Conservation (phyloP, 2,113 vertebrate species). For the Archilochus colubris region DNA sequence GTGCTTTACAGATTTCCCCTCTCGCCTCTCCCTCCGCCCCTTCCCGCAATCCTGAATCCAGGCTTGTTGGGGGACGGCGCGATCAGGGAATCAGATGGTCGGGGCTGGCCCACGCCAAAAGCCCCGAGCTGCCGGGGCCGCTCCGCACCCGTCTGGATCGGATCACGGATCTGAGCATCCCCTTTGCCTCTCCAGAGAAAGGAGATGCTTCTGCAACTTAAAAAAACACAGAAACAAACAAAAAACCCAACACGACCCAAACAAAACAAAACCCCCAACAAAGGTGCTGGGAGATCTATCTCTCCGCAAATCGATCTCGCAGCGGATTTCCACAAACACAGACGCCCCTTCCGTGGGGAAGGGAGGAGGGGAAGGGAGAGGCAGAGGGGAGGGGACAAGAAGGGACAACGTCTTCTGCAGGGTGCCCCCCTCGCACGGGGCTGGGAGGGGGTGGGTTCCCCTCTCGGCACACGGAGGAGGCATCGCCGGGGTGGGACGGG, state of each 20-base stretch:
- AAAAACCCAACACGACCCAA: too few relatives aligned
- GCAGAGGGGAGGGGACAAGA: neutral
- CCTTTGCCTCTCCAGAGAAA: neutral
- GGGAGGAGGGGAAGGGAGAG: constrained; percentile 10
- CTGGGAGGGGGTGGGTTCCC: neutral
- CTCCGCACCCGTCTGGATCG: too few relatives aligned
- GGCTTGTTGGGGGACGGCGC: neutral
- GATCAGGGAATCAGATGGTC: neutral
- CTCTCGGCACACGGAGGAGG: too few relatives aligned
- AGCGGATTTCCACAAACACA: neutral
- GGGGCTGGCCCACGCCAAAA: neutral
- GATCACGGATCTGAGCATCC: neutral
- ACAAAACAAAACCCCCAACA: too few relatives aligned
- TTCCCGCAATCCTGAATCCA: neutral
- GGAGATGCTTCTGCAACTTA: neutral
- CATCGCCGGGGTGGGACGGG: neutral
- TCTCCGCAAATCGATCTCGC: neutral
- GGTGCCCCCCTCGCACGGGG: neutral
- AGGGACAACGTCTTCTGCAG: neutral
- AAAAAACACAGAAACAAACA: too few relatives aligned
- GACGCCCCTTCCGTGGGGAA: neutral
- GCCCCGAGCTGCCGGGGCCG: neutral
- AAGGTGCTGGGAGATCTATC: accelerated
- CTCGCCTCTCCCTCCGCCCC: neutral
- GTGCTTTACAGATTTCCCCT: constrained; percentile 24